phyloP scores from a whole-genome alignment of 2,797 vertebrate species.

The Ataeniobius toweri region DNA sequence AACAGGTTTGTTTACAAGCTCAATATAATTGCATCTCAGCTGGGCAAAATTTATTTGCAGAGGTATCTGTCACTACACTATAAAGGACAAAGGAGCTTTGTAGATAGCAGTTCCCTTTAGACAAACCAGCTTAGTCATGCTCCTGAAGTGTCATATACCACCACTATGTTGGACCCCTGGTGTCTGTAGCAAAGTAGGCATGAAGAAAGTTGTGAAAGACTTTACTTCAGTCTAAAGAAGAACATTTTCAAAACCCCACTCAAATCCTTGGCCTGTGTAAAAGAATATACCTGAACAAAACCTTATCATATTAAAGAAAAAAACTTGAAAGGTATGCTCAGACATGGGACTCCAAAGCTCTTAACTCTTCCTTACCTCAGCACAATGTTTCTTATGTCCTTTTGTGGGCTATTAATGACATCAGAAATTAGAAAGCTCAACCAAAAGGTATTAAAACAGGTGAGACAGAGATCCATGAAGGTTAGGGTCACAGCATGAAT shows the following conservation, averaged over 20 bases:
- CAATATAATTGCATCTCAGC: slow-evolving; percentile 12
- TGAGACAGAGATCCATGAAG: not conserved
- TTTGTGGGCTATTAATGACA: not conserved
- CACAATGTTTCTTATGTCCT: not conserved
- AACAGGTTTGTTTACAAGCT: slow-evolving; percentile 26
- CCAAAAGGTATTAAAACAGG: not conserved
- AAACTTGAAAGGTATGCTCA: not conserved
- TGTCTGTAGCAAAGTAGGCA: slow-evolving; percentile 1
- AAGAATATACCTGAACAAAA: not conserved
- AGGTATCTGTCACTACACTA: not conserved
- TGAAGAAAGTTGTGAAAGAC: not conserved
- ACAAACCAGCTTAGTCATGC: slow-evolving; percentile 3
- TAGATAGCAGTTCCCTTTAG: slow-evolving; percentile 12
- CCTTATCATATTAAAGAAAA: not conserved
- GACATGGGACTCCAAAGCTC: not conserved
- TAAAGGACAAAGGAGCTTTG: slow-evolving; percentile 16
- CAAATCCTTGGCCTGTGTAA: not conserved
- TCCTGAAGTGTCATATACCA: not conserved
- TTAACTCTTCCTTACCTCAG: not conserved
- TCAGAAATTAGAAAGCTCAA: not conserved
- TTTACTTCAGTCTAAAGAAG: not conserved
- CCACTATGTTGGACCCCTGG: not conserved
- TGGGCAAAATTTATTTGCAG: not conserved
- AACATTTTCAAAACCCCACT: not conserved
- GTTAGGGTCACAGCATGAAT: not conserved